Percentiles rank a stretch among this genome's conserved stretches.
These are phyloP conservation scores for Sebastes cheni DNA, from an alignment of 2,797 vertebrate genomes.

Conservation along the genomic window DNA sequence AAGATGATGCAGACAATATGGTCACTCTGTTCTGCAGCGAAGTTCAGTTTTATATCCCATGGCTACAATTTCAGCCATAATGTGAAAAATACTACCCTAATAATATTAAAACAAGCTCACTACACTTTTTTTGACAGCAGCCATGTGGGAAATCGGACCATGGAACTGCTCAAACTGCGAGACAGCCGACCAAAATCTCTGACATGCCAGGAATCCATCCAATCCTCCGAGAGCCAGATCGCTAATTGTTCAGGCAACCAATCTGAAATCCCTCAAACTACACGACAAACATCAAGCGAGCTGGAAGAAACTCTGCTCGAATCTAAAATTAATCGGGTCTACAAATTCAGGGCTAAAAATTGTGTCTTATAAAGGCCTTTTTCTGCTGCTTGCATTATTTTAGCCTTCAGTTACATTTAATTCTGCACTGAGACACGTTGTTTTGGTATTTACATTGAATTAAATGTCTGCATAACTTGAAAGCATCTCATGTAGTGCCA, in stretches of 20 bases:
- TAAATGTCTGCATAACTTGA: background rate
- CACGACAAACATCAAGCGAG: background rate
- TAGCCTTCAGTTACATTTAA: background rate
- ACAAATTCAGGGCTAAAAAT: background rate
- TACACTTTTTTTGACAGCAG: background rate
- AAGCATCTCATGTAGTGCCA: background rate
- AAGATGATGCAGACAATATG: background rate
- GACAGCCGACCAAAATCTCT: background rate
- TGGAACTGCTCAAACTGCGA: background rate
- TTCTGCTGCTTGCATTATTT: background rate
- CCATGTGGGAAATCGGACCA: background rate
- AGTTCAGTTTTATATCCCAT: background rate
- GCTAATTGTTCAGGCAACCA: background rate
- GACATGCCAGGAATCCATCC: background rate
- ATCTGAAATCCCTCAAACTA: background rate
- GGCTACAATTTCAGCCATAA: background rate
- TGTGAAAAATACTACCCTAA: background rate
- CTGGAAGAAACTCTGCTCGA: background rate
- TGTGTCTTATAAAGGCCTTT: background rate
- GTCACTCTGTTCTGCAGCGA: background rate
- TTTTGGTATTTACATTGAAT: background rate
- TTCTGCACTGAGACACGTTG: background rate
- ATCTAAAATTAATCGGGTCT: background rate
- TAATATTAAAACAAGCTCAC: background rate
- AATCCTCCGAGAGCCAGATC: background rate